Percentiles rank a stretch among this genome's conserved stretches.
These are phyloP conservation scores for Phyllopteryx taeniolatus DNA, from an alignment of 2,113 vertebrate species.

Conservation along the genomic window DNA sequence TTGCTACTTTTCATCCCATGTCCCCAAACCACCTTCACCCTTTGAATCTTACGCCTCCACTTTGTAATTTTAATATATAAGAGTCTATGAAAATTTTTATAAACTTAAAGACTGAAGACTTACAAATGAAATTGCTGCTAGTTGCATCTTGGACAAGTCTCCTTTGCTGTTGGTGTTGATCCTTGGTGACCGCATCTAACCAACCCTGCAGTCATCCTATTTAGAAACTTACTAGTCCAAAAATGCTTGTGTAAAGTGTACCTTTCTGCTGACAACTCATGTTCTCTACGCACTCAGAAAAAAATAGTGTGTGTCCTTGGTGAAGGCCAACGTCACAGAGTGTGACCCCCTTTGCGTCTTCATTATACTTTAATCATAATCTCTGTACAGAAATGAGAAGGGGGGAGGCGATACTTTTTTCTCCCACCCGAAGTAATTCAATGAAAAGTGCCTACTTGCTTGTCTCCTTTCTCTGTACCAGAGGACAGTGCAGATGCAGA, in stretches of 20 bases:
- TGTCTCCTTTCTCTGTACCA: slow-evolving; percentile 51
- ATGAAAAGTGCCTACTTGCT: slow-evolving; percentile 61
- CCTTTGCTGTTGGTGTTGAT: not conserved
- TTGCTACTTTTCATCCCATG: not conserved
- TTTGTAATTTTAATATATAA: not conserved
- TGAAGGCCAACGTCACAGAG: slow-evolving; percentile 46
- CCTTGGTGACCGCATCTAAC: not conserved
- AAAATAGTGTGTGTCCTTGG: slow-evolving; percentile 51
- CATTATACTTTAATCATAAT: slow-evolving; percentile 62
- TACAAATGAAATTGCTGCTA: too few species aligned
- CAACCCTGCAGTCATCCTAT: slow-evolving; percentile 8
- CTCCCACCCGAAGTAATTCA: slow-evolving; percentile 28
- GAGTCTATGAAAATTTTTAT: too few species aligned
- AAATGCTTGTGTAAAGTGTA: slow-evolving; percentile 5
- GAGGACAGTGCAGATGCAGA: slow-evolving; percentile 55
- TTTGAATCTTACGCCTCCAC: not conserved
- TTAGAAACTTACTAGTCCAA: not conserved
- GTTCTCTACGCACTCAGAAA: slow-evolving; percentile 53
- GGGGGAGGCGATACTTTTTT: not conserved
- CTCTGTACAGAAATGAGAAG: slow-evolving; percentile 19
- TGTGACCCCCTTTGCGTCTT: slow-evolving; percentile 46
- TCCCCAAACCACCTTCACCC: not conserved
- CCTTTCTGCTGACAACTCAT: slow-evolving; percentile 54
- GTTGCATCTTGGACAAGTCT: too few species aligned
- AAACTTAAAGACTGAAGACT: too few species aligned